These are phyloP conservation scores for Coelopa pilipes DNA, from an alignment of 2,888 invertebrate genomes.

Conservation along the genomic window DNA sequence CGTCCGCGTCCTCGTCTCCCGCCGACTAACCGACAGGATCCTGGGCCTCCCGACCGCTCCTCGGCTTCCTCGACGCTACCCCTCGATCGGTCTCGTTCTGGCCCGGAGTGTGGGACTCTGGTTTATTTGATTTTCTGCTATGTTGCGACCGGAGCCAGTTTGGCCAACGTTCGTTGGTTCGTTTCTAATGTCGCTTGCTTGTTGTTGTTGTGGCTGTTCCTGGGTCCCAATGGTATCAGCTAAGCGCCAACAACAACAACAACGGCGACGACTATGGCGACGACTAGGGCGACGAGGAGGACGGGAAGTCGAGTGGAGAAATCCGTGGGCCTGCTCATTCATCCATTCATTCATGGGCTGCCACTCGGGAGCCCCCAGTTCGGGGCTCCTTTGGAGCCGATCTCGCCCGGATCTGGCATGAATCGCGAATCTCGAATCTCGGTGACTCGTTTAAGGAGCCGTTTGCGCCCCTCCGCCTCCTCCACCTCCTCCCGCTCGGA, in stretches of 20 bases:
- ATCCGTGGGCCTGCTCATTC: constrained; percentile 29
- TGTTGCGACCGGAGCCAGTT: no score
- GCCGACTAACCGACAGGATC: no score
- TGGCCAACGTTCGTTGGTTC: no score
- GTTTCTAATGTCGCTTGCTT: no score
- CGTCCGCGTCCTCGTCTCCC: neutral
- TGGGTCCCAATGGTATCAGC: constrained; percentile 14
- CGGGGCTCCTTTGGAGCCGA: neutral
- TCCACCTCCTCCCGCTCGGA: no score
- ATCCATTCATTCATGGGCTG: constrained; percentile 29
- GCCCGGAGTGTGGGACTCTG: no score
- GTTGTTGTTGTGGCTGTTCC: neutral
- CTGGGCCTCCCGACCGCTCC: no score
- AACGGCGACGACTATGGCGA: neutral
- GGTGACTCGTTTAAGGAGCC: constrained; percentile 29
- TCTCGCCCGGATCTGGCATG: no score
- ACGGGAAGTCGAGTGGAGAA: neutral
- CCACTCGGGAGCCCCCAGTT: constrained; percentile 24
- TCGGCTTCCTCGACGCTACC: no score
- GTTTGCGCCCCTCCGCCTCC: neutral
- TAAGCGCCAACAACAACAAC: neutral
- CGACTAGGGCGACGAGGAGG: neutral
- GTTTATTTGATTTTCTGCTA: no score
- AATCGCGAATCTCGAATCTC: constrained; percentile 19
- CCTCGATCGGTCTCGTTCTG: no score